Base-by-base conservation (phyloP, 2,888 invertebrate genomes). In the Holacanthella duospinosa region DNA sequence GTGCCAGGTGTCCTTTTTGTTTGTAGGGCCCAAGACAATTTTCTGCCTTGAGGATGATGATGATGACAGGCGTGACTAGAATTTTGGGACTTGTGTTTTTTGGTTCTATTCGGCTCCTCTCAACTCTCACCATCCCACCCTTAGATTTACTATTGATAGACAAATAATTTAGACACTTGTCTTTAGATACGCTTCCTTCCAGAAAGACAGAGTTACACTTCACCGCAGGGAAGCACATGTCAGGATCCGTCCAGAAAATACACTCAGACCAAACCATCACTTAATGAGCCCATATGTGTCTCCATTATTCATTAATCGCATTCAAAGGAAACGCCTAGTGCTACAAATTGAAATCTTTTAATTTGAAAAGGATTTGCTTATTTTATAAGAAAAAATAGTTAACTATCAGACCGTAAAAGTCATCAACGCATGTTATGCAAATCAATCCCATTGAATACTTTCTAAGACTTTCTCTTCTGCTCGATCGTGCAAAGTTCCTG, bases 61-160 rank as follows among this genome's bases (percentile, higher is more conserved):
- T 61, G 61, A 61, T 61, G 61, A 61, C 61, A 61, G 55, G 55
- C 61, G 61, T 61, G 61, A 61, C 61, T 61, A 28, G 53, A 27
- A n/a, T 26, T 36, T n/a, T 36, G 43, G 21, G 4, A 24, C 58
- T 28, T n/a, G 25, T 55, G 21, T 53, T 25, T 53, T n/a, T 6
- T 6, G n/a, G n/a, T n/a, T n/a, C n/a, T n/a, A n/a, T n/a, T n/a
- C n/a, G n/a, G n/a, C n/a, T n/a, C n/a, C n/a, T n/a, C n/a, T n/a
- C n/a, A n/a, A n/a, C 48, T 48, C 48, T 21, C n/a, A n/a, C 21
- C 48, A n/a, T 48, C 48, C 21, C 21, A 48, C 19, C 48, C 19
- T 9, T 21, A 4, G 36, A 36, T 21, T 21, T 21, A 48, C n/a
- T 43, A 44, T 44, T 28, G 26, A 48, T 44, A 48, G 44, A 44